Percentiles rank a stretch among this genome's conserved stretches.
Conservation (phyloP, 2,888 invertebrate species). For the Amphipoea lucens region DNA sequence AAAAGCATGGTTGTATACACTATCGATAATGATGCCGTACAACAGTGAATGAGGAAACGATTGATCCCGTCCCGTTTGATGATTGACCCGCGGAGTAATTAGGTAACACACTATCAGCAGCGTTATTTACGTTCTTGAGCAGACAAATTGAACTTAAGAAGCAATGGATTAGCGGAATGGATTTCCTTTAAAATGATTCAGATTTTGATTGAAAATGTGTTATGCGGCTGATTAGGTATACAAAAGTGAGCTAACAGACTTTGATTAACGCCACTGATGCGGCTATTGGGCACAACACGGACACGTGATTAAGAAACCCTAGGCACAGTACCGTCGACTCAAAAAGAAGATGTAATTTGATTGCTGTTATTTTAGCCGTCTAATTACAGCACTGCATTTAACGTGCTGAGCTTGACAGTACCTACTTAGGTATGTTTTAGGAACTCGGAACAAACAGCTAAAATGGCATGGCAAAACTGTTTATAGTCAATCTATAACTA, state of each 20-base stretch:
- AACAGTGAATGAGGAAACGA: not conserved
- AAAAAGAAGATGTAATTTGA: not conserved
- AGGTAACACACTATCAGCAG: not conserved
- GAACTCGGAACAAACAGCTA: too few species aligned
- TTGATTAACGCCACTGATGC: not conserved
- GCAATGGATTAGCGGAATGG: not conserved
- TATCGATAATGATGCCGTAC: not conserved
- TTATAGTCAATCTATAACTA: too few species aligned
- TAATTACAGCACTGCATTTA: not conserved
- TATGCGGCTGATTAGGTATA: not conserved
- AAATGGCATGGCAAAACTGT: too few species aligned
- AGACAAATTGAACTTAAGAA: not conserved
- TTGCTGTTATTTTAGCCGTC: not conserved
- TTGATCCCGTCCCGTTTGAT: too few species aligned
- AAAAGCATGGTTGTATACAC: not conserved
- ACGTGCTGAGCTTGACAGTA: not conserved
- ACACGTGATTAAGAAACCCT: too few species aligned
- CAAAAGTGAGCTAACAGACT: not conserved
- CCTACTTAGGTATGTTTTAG: too few species aligned
- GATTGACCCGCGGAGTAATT: not conserved
- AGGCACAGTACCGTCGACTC: too few species aligned
- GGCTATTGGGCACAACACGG: too few species aligned
- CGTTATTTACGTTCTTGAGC: not conserved
- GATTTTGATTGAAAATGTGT: not conserved
- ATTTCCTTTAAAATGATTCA: not conserved